Base-by-base conservation (phyloP, 2,113 vertebrate species). In the Potamarius usumacintae region DNA sequence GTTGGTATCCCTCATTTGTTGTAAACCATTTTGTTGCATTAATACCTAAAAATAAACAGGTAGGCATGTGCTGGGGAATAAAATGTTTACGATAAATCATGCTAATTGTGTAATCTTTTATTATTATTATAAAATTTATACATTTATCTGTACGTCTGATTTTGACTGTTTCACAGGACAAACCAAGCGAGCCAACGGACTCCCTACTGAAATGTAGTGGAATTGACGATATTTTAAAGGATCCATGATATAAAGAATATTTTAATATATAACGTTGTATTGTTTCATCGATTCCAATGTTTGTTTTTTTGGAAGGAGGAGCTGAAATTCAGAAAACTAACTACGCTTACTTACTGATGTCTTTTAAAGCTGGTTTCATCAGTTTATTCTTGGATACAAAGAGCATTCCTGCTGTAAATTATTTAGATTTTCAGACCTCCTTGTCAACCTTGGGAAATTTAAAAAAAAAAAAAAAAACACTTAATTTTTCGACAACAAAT, bases 31-130 rank as follows among this genome's bases (percentile, higher is more conserved):
- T 55, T 50, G 63, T 85, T 9, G 34, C 27, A 53, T 80, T 69
- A 86, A 67, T 69, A 80, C 50, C 22, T 42, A 80, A 86, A 53
- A 80, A 80, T 8, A 69, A 78, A 12, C 52, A 48, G 27, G 58
- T 58, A 20, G 53, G 53, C 53, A 15, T 79, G 53, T 14, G 10
- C 48, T 12, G 74, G 14, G 14, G 14, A 52, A n/a, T 11, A n/a
- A n/a, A 78, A 17, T 30, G 77, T 79, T 79, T 79, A 79, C 52
- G 5, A 18, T 20, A 55, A 17, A 55, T 79, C 77, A 80, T 80
- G 53, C 77, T 80, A 30, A 30, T 20, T 30, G 14, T 18, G 1
- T 53, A n/a, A n/a, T 77, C 4, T 58, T 18, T 25, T 9, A 30
- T 9, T 57, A 57, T 79, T 78, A 18, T 30, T 77, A 77, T 58